A percentile compares a stretch with the other conserved stretches of the same genome.
phyloP scores from a whole-genome alignment of 1,140 invertebrate genomes.

The Aphidius ervi region DNA sequence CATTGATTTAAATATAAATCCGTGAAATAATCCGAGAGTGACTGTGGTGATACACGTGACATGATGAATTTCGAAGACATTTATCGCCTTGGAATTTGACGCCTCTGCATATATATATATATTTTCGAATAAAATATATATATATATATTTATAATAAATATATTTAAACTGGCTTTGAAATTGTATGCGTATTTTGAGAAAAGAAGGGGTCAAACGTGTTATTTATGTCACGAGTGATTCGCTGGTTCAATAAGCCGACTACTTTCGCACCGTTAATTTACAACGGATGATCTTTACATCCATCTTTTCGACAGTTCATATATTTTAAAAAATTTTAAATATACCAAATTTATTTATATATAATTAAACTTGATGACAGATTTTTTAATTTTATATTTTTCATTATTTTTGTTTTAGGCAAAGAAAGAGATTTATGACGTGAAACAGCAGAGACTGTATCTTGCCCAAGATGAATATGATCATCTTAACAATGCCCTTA shows the following conservation, averaged over 20 bases:
- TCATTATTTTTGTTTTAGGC: constrained; percentile 64
- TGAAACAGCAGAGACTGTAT: constrained; percentile 89
- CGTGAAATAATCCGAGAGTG: constrained; percentile 3
- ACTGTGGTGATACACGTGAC: constrained; percentile 9
- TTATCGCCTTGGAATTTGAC: constrained; percentile 13
- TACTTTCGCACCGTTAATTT: constrained; percentile 2
- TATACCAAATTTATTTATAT: background rate
- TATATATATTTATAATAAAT: background rate
- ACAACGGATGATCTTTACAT: background rate
- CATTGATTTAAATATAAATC: constrained; percentile 13
- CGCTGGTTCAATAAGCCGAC: constrained; percentile 13
- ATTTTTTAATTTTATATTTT: constrained; percentile 13
- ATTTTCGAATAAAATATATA: background rate
- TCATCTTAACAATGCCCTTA: constrained; percentile 82
- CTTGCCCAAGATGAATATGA: constrained; percentile 95
- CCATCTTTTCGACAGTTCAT: constrained; percentile 4
- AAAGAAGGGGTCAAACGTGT: background rate
- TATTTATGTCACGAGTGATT: constrained; percentile 12
- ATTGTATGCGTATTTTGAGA: background rate
- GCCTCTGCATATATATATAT: constrained; percentile 9
- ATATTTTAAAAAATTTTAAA: constrained; percentile 1
- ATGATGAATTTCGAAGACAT: constrained; percentile 10
- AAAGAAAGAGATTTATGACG: constrained; percentile 93
- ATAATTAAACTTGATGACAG: background rate
- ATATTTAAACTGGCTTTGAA: background rate